These are phyloP conservation scores for Apamea monoglypha DNA, from an alignment of 2,888 invertebrate genomes.

Conservation along the genomic window DNA sequence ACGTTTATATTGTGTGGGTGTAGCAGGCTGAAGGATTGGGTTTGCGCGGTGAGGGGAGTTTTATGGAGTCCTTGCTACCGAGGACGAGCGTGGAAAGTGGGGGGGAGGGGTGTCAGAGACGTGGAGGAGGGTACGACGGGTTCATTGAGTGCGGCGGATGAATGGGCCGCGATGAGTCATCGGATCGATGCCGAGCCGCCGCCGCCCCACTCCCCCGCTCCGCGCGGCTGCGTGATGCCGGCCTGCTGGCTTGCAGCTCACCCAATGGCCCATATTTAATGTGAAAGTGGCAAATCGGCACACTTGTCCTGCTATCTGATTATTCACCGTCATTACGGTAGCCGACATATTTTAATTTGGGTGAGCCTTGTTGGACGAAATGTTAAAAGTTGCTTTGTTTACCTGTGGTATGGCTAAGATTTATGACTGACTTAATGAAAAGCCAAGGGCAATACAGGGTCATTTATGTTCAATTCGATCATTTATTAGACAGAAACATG, in stretches of 20 bases:
- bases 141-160: slow-evolving; percentile 90
- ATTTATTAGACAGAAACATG: background rate
- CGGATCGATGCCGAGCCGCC: slow-evolving; percentile 83
- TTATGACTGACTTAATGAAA: background rate
- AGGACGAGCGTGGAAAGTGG: slow-evolving; percentile 77
- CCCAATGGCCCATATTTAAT: slow-evolving; percentile 62
- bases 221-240: slow-evolving; percentile 74
- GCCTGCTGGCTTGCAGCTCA: slow-evolving; percentile 62
- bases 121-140: slow-evolving; percentile 75
- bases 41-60: slow-evolving; percentile 80
- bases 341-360: slow-evolving; percentile 10
- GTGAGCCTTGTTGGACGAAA: background rate
- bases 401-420: background rate
- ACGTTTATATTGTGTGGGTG: slow-evolving; percentile 79
- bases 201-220: slow-evolving; percentile 64
- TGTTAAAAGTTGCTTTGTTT: background rate
- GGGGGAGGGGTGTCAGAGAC: slow-evolving; percentile 68
- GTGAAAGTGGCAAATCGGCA: slow-evolving; percentile 40
- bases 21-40: slow-evolving; percentile 81
- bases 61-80: slow-evolving; percentile 86
- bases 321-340: slow-evolving; percentile 35
- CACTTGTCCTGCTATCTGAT: slow-evolving; percentile 31
- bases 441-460: background rate
- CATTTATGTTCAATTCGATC: background rate
- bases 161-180: slow-evolving; percentile 89